Evolutionary conservation across 2,113 vertebrate genomes (phyloP).

Genomic region (Hemiscyllium ocellatum): DNA sequence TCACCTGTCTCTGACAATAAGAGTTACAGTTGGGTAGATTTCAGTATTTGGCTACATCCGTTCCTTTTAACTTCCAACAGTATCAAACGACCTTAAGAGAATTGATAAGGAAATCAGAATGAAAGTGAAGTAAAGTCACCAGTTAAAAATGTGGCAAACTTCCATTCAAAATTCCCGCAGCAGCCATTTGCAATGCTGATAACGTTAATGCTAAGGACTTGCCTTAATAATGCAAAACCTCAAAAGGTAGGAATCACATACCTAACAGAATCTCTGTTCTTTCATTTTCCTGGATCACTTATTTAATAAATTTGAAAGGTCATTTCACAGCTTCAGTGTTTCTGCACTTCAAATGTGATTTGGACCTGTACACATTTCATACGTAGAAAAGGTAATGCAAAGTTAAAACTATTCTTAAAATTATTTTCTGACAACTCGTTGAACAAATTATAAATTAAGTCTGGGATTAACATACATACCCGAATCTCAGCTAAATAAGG

Average conservation of each 20-base stretch:
- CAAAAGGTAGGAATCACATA: not conserved
- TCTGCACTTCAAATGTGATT: slow-evolving; percentile 1
- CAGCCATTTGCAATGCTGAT: not conserved
- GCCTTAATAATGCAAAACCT: not conserved
- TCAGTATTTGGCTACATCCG: not conserved
- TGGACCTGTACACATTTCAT: not conserved
- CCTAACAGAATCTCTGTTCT: slow-evolving; percentile 1
- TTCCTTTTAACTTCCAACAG: not conserved
- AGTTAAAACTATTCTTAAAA: not conserved
- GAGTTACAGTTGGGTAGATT: not conserved
- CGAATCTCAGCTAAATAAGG: not conserved
- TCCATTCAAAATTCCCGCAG: not conserved
- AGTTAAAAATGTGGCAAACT: not conserved
- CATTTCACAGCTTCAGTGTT: not conserved
- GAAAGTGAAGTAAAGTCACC: not conserved
- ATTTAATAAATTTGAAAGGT: slow-evolving; percentile 25
- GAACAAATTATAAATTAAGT: not conserved
- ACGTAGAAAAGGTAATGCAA: not conserved
- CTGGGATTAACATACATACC: not conserved
- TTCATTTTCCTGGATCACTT: not conserved
- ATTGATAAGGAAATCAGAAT: not conserved
- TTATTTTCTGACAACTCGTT: not conserved
- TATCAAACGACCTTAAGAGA: not conserved
- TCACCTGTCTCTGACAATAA: not conserved
- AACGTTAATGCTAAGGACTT: not conserved